A percentile compares a stretch with the other conserved stretches of the same genome.
Evolutionary conservation across 2,888 invertebrate species (phyloP).

Genomic region (Dasypolia templi): DNA sequence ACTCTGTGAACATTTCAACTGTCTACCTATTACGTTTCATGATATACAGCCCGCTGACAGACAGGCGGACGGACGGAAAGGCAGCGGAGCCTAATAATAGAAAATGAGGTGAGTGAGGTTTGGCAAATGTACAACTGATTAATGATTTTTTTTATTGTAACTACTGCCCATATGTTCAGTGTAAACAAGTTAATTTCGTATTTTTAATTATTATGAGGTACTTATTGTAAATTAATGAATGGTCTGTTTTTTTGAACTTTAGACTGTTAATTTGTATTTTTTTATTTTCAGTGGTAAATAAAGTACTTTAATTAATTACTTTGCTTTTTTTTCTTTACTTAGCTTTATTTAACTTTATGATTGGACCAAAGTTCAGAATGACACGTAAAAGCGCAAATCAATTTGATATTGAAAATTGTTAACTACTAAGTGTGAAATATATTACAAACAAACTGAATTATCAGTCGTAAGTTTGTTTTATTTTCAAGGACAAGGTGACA

Average conservation of each 20-base stretch:
- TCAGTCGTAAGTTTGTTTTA: neutral
- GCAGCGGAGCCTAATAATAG: too few relatives aligned
- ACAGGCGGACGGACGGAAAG: too few relatives aligned
- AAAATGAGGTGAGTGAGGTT: neutral
- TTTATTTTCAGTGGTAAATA: neutral
- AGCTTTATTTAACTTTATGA: slow-evolving; percentile 5
- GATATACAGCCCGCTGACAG: too few relatives aligned
- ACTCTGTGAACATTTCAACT: too few relatives aligned
- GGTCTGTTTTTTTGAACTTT: neutral
- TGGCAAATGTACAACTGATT: neutral
- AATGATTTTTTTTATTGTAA: neutral
- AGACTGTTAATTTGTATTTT: neutral
- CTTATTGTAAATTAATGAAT: neutral
- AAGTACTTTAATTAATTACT: neutral
- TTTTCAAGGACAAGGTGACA: slow-evolving; percentile 21
- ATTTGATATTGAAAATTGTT: slow-evolving; percentile 53
- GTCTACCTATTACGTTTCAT: too few relatives aligned
- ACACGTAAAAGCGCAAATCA: slow-evolving; percentile 39
- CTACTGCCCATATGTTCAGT: too few relatives aligned
- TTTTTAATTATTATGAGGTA: neutral
- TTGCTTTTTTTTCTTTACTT: too few relatives aligned
- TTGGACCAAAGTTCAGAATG: slow-evolving; percentile 13
- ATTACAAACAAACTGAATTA: slow-evolving; percentile 13
- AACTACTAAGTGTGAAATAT: slow-evolving; percentile 20
- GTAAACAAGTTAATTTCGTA: neutral